phyloP scores from a whole-genome alignment of 2,888 invertebrate species.

The Cheilosia impressa region DNA sequence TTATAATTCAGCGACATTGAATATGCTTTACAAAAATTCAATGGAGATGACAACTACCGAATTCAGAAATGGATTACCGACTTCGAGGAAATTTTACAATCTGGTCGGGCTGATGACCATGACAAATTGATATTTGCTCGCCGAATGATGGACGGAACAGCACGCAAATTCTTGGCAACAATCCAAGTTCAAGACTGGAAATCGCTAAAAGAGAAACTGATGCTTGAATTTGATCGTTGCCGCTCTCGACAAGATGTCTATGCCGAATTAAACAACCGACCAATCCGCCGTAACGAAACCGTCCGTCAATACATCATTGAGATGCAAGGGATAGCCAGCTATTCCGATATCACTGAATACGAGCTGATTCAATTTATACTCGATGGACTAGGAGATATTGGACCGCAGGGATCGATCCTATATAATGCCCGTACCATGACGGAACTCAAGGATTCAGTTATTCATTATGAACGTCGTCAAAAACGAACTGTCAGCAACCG shows the following conservation, averaged over 20 bases:
- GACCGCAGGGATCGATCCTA: conserved; percentile 15
- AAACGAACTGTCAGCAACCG: not conserved
- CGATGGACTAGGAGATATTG: conserved; percentile 25
- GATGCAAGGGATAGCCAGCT: conserved; percentile 29
- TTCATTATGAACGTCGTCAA: not conserved
- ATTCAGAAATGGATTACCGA: not conserved
- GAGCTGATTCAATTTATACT: conserved; percentile 30
- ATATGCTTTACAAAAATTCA: conserved; percentile 25
- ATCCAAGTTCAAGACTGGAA: conserved; percentile 24
- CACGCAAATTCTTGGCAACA: conserved; percentile 12
- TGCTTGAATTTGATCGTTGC: conserved; percentile 3
- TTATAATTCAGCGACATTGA: conserved; percentile 2
- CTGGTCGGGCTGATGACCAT: conserved; percentile 13
- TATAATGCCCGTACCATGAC: conserved; percentile 14
- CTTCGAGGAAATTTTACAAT: conserved; percentile 21
- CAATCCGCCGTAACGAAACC: not conserved
- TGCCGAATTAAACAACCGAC: not conserved
- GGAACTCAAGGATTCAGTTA: conserved; percentile 3
- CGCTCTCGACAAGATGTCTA: conserved; percentile 12
- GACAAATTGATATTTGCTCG: conserved; percentile 20
- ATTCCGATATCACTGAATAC: conserved; percentile 4
- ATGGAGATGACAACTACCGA: conserved; percentile 27
- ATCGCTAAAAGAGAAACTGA: conserved; percentile 1
- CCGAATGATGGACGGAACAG: conserved; percentile 13
- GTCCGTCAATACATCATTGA: conserved; percentile 17